phyloP scores from a whole-genome alignment of 2,797 vertebrate genomes.

The Liasis olivaceus region DNA sequence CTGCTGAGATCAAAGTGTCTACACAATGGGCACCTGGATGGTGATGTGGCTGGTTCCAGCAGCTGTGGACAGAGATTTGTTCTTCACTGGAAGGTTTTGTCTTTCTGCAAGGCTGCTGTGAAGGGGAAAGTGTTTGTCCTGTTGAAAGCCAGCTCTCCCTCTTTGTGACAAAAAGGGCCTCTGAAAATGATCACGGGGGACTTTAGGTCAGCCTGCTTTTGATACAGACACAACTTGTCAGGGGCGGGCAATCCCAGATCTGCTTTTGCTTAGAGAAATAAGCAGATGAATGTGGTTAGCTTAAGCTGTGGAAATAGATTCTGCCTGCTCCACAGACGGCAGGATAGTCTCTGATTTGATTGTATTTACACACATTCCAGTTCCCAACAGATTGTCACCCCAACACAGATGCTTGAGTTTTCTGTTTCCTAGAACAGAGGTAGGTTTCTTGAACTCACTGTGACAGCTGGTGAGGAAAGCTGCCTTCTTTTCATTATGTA shows the following conservation, averaged over 20 bases:
- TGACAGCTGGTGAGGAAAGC: constrained; percentile 41
- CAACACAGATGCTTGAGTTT: not conserved
- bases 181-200: constrained; percentile 37
- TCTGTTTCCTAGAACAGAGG: constrained; percentile 1
- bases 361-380: not conserved
- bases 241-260: not conserved
- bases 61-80: not conserved
- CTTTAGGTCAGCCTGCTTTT: constrained; percentile 38
- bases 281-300: not conserved
- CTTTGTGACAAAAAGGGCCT: constrained; percentile 20
- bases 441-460: not conserved
- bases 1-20: constrained; percentile 2
- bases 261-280: not conserved
- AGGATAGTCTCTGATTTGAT: accelerated
- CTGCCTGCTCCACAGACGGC: not conserved
- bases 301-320: not conserved
- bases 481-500: not conserved
- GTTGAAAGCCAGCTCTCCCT: constrained; percentile 34
- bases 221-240: not conserved
- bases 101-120: constrained; percentile 9
- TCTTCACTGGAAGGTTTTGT: constrained; percentile 30
- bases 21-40: not conserved
- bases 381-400: constrained; percentile 20
- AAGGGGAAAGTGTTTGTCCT: not conserved
- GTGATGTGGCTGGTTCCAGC: constrained; percentile 4